phyloP scores from a whole-genome alignment of 2,113 vertebrate genomes.

The Dasyurus viverrinus region DNA sequence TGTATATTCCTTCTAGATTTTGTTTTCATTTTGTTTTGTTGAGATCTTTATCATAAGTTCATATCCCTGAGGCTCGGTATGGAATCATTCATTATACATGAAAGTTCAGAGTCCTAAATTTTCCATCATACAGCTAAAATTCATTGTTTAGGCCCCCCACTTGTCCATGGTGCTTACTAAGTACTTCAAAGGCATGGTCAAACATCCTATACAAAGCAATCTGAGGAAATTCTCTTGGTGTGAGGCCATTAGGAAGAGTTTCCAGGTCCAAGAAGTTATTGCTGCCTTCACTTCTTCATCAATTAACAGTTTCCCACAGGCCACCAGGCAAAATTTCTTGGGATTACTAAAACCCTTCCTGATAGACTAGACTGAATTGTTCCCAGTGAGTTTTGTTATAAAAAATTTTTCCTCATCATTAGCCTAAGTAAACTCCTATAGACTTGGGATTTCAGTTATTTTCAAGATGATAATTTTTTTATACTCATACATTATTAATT shows the following conservation, averaged over 20 bases:
- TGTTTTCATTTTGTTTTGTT: not conserved
- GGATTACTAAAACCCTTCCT: not conserved
- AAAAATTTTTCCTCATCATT: not conserved
- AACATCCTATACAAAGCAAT: constrained; percentile 11
- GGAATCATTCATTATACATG: constrained; percentile 28
- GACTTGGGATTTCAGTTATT: not conserved
- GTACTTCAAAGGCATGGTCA: not conserved
- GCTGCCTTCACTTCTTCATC: not conserved
- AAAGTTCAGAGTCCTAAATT: constrained; percentile 14
- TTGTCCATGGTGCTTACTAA: not conserved
- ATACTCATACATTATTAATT: not conserved
- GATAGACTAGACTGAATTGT: not conserved
- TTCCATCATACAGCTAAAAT: constrained; percentile 15
- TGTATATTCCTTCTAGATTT: not conserved
- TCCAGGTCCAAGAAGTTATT: not conserved
- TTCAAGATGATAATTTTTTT: not conserved
- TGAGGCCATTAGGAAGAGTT: not conserved
- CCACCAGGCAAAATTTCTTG: not conserved
- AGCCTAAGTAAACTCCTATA: not conserved
- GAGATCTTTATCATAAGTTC: not conserved
- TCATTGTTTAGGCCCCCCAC: not conserved
- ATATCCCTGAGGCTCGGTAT: not conserved
- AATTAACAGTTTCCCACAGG: constrained; percentile 2
- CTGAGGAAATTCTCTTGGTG: not conserved
- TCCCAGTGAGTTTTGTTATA: not conserved